Conservation (phyloP, 2,797 vertebrate genomes). For the Coilia nasus region DNA sequence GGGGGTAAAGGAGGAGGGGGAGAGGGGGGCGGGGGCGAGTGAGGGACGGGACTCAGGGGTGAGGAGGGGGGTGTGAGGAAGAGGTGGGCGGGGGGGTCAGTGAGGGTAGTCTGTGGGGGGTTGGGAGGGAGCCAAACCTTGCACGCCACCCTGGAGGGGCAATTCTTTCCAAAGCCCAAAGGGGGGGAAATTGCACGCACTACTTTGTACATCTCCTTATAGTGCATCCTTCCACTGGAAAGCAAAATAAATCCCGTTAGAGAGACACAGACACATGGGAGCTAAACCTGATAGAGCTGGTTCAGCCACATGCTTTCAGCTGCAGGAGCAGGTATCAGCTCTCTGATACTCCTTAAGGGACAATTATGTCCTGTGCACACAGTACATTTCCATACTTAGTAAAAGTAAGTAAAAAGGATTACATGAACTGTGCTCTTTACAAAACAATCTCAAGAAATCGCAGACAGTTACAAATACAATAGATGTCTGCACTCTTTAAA, state of each 20-base stretch:
- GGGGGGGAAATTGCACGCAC: conserved; percentile 98
- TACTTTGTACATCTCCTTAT: conserved; percentile 99
- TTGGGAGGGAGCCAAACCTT: conserved; percentile 96
- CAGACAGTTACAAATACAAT: neutral
- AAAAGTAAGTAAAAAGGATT: neutral
- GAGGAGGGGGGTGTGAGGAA: conserved; percentile 46
- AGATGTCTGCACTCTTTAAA: neutral
- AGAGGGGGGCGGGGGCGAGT: conserved; percentile 29
- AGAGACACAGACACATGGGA: neutral
- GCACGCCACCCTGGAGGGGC: conserved; percentile 99
- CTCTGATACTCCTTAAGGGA: neutral
- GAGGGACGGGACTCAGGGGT: neutral
- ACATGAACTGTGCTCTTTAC: neutral
- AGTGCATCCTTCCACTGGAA: conserved; percentile 98
- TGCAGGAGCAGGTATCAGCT: neutral
- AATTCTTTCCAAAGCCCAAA: conserved; percentile 99
- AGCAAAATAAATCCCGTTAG: conserved; percentile 42
- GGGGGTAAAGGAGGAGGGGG: conserved; percentile 5
- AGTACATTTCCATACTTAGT: neutral
- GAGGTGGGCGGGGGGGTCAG: conserved; percentile 35
- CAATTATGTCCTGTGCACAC: neutral
- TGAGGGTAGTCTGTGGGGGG: conserved; percentile 64
- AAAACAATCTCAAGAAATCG: neutral
- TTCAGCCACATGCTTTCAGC: neutral
- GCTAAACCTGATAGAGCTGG: neutral